Base-by-base conservation (phyloP, 2,113 vertebrate genomes). In the Puma concolor region DNA sequence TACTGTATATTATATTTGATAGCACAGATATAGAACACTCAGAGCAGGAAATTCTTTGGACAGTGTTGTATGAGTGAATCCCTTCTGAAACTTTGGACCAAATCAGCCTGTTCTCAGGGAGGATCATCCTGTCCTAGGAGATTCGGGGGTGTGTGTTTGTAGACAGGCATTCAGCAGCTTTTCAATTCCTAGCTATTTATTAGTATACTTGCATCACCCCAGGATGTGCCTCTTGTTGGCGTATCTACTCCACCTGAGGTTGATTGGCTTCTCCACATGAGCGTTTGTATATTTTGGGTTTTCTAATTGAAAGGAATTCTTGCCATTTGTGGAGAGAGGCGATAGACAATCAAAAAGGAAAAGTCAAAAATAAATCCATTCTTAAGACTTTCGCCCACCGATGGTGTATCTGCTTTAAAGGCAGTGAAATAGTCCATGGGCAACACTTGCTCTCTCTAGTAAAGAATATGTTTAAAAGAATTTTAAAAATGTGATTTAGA, bases 251-350 rank as follows among this genome's bases (percentile, higher is more conserved):
- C 86, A 82, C 71, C 94, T 95, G 94, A 66, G 86, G 79, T 41
- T 97, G 97, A 97, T 86, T 96, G 92, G 54, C 86, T 91, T 98
- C 94, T 95, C 92, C 90, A 66, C 36, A 74, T 31, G 96, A 94
- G 19, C 10, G 27, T 48, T 17, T 88, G 8, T 88, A 81, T 81
- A 48, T 80, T 76, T 19, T 66, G 19, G 52, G 64, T 44, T 97
- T 82, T 13, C 74, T 91, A 93, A 95, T 71, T 96, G 25, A 76
- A 71, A 85, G 81, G 60, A 94, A 60, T 96, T 76, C 38, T 93
- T 97, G 95, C 79, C 60, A 63, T 96, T 97, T 95, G 77, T 89
- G 80, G 44, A 88, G 81, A 84, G 29, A 23, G 9, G 76, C 85
- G 91, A 74, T 60, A 93, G 69, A 67, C 3, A 21, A 76, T 95